phyloP scores from a whole-genome alignment of 1,140 invertebrate genomes.

The Brachionus rubens region DNA sequence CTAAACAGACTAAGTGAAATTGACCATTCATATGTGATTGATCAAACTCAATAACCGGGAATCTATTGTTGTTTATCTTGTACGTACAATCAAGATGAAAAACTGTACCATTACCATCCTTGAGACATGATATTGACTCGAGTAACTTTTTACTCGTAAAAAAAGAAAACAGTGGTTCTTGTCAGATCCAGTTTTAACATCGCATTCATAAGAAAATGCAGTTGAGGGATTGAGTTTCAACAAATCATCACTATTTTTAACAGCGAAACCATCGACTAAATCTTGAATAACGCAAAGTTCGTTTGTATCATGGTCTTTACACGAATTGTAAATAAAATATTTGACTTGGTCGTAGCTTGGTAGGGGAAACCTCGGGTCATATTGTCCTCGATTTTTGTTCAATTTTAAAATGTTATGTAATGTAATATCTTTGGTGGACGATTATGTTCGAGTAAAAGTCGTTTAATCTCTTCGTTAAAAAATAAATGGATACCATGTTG shows the following conservation, averaged over 20 bases:
- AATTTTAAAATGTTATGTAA: not conserved
- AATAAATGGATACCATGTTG: not conserved
- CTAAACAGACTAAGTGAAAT: not conserved
- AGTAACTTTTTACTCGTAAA: not conserved
- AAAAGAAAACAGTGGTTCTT: not conserved
- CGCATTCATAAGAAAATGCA: not conserved
- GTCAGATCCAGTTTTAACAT: not conserved
- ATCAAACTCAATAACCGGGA: not conserved
- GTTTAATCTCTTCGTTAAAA: not conserved
- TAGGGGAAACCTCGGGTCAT: not conserved
- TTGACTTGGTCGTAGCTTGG: not conserved
- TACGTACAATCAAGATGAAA: not conserved
- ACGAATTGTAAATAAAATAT: not conserved
- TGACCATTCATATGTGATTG: not conserved
- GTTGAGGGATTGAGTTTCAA: not conserved
- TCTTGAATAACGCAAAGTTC: not conserved
- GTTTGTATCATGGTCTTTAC: not conserved
- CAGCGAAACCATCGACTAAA: not conserved
- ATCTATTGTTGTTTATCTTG: not conserved
- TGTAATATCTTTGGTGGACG: not conserved
- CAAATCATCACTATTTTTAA: not conserved
- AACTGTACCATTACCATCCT: not conserved
- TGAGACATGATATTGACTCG: not conserved
- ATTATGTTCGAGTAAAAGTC: not conserved
- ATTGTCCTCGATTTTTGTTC: not conserved